phyloP scores from a whole-genome alignment of 2,797 vertebrate genomes.

The Poeciliopsis paucimaculata region DNA sequence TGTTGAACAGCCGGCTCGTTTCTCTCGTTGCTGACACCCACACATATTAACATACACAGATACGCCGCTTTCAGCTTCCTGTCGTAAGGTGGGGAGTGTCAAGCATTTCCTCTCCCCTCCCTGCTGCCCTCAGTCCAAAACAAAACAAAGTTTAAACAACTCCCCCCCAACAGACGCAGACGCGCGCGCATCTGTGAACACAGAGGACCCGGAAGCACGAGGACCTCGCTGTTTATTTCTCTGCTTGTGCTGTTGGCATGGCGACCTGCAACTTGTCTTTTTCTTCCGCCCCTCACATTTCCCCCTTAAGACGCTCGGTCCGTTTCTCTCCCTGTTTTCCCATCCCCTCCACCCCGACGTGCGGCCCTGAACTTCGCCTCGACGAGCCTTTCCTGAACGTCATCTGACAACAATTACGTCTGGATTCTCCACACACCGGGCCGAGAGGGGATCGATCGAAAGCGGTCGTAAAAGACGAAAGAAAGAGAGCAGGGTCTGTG shows the following conservation, averaged over 20 bases:
- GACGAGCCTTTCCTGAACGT: conserved; percentile 44
- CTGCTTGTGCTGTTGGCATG: conserved; percentile 60
- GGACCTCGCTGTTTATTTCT: conserved; percentile 74
- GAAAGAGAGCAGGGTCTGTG: conserved; percentile 49
- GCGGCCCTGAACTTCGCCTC: conserved; percentile 53
- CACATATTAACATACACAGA: conserved; percentile 44
- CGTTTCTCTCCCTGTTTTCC: conserved; percentile 35
- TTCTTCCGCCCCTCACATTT: conserved; percentile 31
- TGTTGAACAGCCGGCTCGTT: conserved; percentile 49
- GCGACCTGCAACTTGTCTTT: conserved; percentile 59
- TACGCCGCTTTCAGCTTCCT: conserved; percentile 68
- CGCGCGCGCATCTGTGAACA: conserved; percentile 16
- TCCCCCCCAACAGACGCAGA: conserved; percentile 7
- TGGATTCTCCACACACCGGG: conserved; percentile 53
- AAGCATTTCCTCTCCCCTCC: conserved; percentile 63
- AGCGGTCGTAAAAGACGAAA: conserved; percentile 16
- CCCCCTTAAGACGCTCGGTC: conserved; percentile 39
- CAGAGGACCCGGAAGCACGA: conserved; percentile 14
- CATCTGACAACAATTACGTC: conserved; percentile 80
- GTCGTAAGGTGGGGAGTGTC: conserved; percentile 70
- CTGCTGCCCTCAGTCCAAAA: conserved; percentile 51
- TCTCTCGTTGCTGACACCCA: conserved; percentile 54
- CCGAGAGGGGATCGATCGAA: conserved; percentile 27
- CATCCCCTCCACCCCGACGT: not conserved
- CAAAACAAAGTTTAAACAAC: conserved; percentile 43